Conservation (phyloP, 2,797 vertebrate genomes). For the Neopelma chrysocephalum region DNA sequence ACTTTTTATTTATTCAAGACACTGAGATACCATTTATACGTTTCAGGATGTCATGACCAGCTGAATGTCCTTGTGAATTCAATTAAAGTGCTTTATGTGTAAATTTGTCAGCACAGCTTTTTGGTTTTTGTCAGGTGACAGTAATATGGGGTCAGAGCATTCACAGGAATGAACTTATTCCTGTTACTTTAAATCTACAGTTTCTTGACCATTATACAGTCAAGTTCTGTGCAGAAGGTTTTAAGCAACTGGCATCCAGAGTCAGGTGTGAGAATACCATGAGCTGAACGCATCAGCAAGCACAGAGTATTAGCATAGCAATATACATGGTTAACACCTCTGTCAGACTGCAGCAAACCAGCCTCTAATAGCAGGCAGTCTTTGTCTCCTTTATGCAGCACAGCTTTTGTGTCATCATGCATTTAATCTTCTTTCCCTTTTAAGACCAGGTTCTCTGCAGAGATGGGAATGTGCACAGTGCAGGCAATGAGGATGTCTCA, state of each 20-base stretch:
- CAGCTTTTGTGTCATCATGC: background rate
- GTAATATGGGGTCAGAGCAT: background rate
- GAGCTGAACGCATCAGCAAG: background rate
- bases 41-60: background rate
- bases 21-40: background rate
- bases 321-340: background rate
- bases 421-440: background rate
- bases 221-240: background rate
- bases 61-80: background rate
- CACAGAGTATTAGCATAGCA: accelerated
- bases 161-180: background rate
- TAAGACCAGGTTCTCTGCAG: background rate
- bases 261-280: background rate
- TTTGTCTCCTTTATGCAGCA: background rate
- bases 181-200: background rate
- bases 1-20: background rate
- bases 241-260: background rate
- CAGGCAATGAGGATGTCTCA: background rate
- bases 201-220: background rate
- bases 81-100: background rate
- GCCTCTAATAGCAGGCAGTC: background rate
- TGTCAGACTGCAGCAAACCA: background rate
- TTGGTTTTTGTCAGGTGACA: background rate
- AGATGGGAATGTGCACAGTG: background rate
- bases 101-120: background rate